Evolutionary conservation across 2,113 vertebrate species (phyloP), one percentile per base, ranked within the genome.

Genomic region (Cromileptes altivelis): DNA sequence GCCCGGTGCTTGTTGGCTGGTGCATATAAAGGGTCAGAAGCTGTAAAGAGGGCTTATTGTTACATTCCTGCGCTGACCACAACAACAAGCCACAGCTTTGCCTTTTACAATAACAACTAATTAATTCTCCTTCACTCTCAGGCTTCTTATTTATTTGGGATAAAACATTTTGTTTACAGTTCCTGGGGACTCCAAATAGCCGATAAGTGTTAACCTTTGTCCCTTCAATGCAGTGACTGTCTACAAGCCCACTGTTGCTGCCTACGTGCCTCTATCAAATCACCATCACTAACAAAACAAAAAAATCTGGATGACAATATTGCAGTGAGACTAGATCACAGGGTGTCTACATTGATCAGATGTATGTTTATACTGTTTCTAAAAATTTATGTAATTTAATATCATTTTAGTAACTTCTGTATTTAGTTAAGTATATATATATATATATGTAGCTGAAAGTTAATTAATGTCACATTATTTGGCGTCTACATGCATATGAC

Each of bases 181-280:
- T 68, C 68, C 55, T 78, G 89, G 69, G 70, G 73, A 84, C 78
- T 86, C 88, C 58, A 91, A 85, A 91, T 45, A 62, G 74, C 82
- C 37, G 88, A 94, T 94, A 94, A 92, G 84, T 89, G 88, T 69
- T 84, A 85, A 94, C 92, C 93, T 94, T 94, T 93, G 94, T 92
- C 85, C 93, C 85, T 83, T 86, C 80, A 89, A 77, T 86, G 85
- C 68, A 74, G 77, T 53, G 62, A 42, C 83, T 58, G 84, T 80
- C 78, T 91, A 81, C 86, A 88, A 83, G 68, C 86, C 52, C 55
- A 50, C 69, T 30, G 53, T 55, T 78, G 70, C 79, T 62, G 75
- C 81, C 40, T 80, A 72, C 62, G 47, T 78, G 75, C 60, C 56
- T 85, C 80, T 65, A 85, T 83, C 89, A 87, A 81, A 71, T 78